These are phyloP conservation scores for Pollicipes pollicipes DNA, from an alignment of 1,140 invertebrate genomes.

Conservation along the genomic window DNA sequence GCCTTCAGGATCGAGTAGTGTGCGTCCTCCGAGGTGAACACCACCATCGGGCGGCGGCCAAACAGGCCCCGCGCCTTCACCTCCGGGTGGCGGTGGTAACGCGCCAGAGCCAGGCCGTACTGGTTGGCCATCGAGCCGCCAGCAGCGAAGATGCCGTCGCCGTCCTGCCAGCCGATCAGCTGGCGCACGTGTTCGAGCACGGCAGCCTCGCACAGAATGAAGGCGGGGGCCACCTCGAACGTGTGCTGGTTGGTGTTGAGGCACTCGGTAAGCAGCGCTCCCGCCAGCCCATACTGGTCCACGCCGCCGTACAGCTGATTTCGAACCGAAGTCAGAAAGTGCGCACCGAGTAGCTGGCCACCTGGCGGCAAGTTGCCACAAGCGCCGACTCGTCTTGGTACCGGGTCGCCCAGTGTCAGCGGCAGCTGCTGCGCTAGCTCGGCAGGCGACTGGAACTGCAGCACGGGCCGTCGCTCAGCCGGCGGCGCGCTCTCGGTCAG, in stretches of 20 bases:
- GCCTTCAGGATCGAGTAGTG: constrained; percentile 88
- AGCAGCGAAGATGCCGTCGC: constrained; percentile 84
- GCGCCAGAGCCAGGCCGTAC: constrained; percentile 78
- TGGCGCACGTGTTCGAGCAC: constrained; percentile 62
- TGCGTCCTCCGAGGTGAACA: constrained; percentile 73
- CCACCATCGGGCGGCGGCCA: constrained; percentile 43
- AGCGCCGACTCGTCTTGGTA: constrained; percentile 46
- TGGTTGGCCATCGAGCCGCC: constrained; percentile 90
- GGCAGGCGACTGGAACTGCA: constrained; percentile 12
- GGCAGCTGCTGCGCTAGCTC: constrained; percentile 30
- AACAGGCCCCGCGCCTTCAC: constrained; percentile 54
- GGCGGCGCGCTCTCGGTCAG: constrained; percentile 1
- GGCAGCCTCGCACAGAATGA: constrained; percentile 61
- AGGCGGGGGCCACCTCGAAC: constrained; percentile 76
- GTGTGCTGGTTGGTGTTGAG: constrained; percentile 76
- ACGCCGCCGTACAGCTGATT: constrained; percentile 59
- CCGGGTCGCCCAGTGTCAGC: constrained; percentile 37
- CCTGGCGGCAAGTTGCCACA: constrained; percentile 37
- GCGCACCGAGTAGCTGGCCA: constrained; percentile 49
- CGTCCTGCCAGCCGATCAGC: constrained; percentile 62
- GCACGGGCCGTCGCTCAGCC: neutral
- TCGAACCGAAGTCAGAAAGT: constrained; percentile 49
- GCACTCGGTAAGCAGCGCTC: constrained; percentile 67
- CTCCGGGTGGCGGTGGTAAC: constrained; percentile 54
- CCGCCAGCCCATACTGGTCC: constrained; percentile 67